These are phyloP conservation scores for Eupeodes latifasciatus DNA, from an alignment of 2,888 invertebrate genomes.

Conservation along the genomic window DNA sequence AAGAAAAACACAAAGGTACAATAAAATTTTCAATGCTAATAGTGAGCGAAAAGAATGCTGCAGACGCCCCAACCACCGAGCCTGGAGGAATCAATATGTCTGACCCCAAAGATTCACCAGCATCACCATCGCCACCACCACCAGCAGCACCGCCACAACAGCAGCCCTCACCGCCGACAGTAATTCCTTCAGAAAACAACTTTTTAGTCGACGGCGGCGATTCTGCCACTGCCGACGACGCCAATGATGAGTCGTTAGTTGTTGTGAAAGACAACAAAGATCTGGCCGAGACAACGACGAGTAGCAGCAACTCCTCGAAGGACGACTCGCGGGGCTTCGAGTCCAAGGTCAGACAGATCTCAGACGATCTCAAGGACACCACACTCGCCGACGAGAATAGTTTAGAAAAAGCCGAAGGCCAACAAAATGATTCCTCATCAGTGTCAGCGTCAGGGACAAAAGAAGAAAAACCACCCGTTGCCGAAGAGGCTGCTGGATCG, in stretches of 20 bases:
- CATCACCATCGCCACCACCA: slow-evolving; percentile 77
- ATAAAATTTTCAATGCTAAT: slow-evolving; percentile 15
- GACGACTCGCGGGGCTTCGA: slow-evolving; percentile 78
- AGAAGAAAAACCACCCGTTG: not conserved
- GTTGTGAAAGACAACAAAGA: slow-evolving; percentile 54
- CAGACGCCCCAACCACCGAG: slow-evolving; percentile 64
- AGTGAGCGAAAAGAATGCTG: slow-evolving; percentile 78
- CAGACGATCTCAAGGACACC: slow-evolving; percentile 81
- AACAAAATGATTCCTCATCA: slow-evolving; percentile 14
- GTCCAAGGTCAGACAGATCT: slow-evolving; percentile 81
- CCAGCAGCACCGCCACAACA: slow-evolving; percentile 58
- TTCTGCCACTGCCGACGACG: slow-evolving; percentile 21
- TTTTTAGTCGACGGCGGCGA: slow-evolving; percentile 16
- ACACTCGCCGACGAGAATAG: slow-evolving; percentile 78
- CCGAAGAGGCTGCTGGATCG: slow-evolving; percentile 1
- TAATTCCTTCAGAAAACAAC: slow-evolving; percentile 32
- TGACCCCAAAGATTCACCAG: slow-evolving; percentile 72
- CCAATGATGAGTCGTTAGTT: slow-evolving; percentile 45
- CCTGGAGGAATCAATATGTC: slow-evolving; percentile 68
- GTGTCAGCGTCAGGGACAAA: slow-evolving; percentile 1
- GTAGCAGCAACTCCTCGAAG: slow-evolving; percentile 51
- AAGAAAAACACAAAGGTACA: slow-evolving; percentile 2
- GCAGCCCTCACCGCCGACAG: slow-evolving; percentile 77
- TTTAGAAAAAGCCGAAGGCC: slow-evolving; percentile 63
- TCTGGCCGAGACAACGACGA: slow-evolving; percentile 51